Conservation (phyloP, 2,797 vertebrate genomes). For the Acipenser ruthenus region DNA sequence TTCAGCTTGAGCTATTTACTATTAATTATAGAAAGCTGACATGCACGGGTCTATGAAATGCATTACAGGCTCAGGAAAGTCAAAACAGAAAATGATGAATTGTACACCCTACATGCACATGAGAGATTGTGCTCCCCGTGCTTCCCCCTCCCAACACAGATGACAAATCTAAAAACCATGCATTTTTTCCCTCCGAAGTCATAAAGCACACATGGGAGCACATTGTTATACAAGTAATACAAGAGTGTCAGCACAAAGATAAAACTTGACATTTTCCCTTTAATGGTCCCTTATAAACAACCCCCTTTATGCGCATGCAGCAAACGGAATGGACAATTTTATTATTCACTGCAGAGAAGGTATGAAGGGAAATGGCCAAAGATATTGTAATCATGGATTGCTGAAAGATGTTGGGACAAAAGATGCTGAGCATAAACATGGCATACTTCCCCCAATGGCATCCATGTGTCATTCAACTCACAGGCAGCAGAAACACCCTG, state of each 20-base stretch:
- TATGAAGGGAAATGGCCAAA: conserved; percentile 47
- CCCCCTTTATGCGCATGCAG: conserved; percentile 10
- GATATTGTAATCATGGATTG: conserved; percentile 48
- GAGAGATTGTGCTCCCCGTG: background rate
- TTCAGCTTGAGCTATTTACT: conserved; percentile 44
- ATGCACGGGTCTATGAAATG: conserved; percentile 40
- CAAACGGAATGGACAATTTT: conserved; percentile 36
- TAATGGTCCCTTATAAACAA: conserved; percentile 48
- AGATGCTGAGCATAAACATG: conserved; percentile 22
- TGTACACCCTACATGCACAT: conserved; percentile 30
- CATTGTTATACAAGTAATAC: conserved; percentile 33
- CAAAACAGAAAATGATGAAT: conserved; percentile 48
- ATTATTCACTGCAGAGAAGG: conserved; percentile 36
- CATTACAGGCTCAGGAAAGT: conserved; percentile 47
- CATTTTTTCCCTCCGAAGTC: background rate
- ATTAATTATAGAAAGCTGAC: conserved; percentile 60
- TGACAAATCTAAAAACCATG: background rate
- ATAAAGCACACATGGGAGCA: background rate
- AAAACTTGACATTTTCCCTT: conserved; percentile 59
- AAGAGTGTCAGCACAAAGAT: conserved; percentile 44
- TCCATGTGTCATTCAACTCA: conserved; percentile 28
- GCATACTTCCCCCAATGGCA: conserved; percentile 25
- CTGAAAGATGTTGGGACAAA: conserved; percentile 49
- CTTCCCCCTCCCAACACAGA: background rate
- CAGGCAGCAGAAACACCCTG: conserved; percentile 1